Base-by-base conservation (phyloP, 2,888 invertebrate species). In the Meandrusa payeni region DNA sequence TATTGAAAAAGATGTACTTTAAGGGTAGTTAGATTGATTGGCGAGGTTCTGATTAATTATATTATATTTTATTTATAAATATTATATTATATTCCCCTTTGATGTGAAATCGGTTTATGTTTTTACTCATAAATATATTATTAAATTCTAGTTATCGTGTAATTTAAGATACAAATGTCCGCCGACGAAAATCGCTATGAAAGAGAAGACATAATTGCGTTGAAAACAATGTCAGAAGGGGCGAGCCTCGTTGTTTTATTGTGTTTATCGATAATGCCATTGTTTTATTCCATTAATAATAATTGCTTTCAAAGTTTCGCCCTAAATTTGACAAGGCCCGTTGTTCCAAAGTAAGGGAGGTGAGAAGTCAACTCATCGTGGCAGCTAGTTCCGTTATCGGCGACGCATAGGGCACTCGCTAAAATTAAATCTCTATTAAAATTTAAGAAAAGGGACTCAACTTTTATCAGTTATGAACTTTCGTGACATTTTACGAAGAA, bases 391-490 rank as follows among this genome's bases (percentile, higher is more conserved):
- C 57, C 52, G 54, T 65, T 77, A 80, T 76, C 74, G 58, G 55
- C 51, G 40, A 46, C 51, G 53, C 61, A 59, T 64, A 63, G 67
- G 66, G 64, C 67, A 73, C 72, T 75, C 69, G 69, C 54, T 64
- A 76, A 83, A 81, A 83, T 81, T 82, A 80, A 81, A 83, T 77
- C 76, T 82, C 75, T 79, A 80, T 85, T 81, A 83, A 80, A 81
- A 82, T 83, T 79, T 78, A 73, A 73, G 76, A 77, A 80, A 81
- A 76, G 81, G 77, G 76, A 69, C 74, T 61, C 61, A 81, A 85
- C 76, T 85, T 85, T 86, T 85, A 87, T 86, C 85, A 81, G 85
- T 77, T 85, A 77, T 80, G 76, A 86, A 86, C 79, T 86, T 86
- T 82, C 66, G 70, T 80, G 85, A 85, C 86, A 77, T 81, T 83